Evolutionary conservation across 2,888 invertebrate species (phyloP).

Genomic region (Eudasyphora cyanicolor): DNA sequence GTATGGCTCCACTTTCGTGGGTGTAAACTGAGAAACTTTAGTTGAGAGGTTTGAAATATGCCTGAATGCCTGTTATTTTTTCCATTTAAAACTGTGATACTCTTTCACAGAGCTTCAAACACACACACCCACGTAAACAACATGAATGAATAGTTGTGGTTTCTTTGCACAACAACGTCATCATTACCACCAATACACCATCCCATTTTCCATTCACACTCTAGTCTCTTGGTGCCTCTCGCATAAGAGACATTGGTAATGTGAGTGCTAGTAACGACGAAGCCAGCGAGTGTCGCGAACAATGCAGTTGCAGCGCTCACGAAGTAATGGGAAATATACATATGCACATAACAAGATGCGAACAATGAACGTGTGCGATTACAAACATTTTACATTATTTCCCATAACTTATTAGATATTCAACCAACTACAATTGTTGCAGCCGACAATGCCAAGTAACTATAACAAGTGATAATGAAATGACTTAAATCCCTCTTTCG

Average conservation of each 20-base stretch:
- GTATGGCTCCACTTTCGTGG: not conserved
- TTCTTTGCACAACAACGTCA: no score
- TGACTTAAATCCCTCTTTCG: not conserved
- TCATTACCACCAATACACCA: not conserved
- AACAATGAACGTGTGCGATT: not conserved
- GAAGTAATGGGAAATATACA: not conserved
- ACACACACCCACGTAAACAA: no score
- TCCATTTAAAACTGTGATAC: not conserved
- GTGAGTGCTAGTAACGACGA: not conserved
- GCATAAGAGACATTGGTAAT: not conserved
- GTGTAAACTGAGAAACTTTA: not conserved
- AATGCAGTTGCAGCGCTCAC: not conserved
- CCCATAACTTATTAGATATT: not conserved
- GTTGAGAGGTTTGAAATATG: not conserved
- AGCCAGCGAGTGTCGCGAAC: not conserved
- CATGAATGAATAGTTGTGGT: no score
- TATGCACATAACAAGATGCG: not conserved
- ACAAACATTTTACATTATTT: not conserved
- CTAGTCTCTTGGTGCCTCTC: not conserved
- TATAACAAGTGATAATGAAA: not conserved
- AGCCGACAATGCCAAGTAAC: not conserved
- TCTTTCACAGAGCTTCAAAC: not conserved
- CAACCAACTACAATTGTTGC: not conserved
- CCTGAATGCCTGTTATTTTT: conserved; percentile 13
- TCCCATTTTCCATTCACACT: not conserved